Percentiles rank a stretch among this genome's conserved stretches.
Conservation (phyloP, 2,797 vertebrate species). For the Acridotheres tristis region DNA sequence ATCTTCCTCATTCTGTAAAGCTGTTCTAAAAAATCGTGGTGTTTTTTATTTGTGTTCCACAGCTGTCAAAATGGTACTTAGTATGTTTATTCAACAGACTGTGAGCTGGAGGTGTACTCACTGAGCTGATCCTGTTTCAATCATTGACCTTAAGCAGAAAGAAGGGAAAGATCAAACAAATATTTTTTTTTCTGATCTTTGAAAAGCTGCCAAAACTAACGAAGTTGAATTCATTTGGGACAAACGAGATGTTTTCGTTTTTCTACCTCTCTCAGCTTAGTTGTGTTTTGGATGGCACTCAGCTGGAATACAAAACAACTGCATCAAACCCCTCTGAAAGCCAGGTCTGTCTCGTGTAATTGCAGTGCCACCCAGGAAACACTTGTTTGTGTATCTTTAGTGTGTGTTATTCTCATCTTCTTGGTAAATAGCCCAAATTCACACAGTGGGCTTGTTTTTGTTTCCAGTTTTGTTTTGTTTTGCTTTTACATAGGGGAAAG, state of each 20-base stretch:
- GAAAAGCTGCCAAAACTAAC: constrained; percentile 43
- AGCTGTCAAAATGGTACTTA: constrained; percentile 26
- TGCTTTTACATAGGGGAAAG: neutral
- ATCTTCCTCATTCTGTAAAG: neutral
- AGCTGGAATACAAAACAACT: constrained; percentile 18
- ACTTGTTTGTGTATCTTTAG: neutral
- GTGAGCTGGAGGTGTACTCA: constrained; percentile 1
- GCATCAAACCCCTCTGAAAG: neutral
- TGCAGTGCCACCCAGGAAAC: neutral
- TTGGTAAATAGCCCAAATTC: neutral
- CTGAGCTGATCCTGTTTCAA: constrained; percentile 27
- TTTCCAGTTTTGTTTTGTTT: neutral
- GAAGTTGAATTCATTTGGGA: constrained; percentile 32
- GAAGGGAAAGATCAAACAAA: constrained; percentile 45
- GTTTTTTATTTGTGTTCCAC: neutral
- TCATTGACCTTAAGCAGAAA: constrained; percentile 55
- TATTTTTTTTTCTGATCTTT: constrained; percentile 23
- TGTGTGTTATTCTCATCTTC: neutral
- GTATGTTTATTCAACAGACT: constrained; percentile 18
- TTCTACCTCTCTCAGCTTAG: constrained; percentile 21
- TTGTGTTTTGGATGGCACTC: neutral
- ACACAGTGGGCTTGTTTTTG: neutral
- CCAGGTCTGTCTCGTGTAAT: neutral
- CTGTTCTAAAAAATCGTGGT: neutral
- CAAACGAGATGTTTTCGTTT: constrained; percentile 31